These are phyloP conservation scores for Aselliscus stoliczkanus DNA, from an alignment of 2,797 vertebrate genomes.

Conservation along the genomic window DNA sequence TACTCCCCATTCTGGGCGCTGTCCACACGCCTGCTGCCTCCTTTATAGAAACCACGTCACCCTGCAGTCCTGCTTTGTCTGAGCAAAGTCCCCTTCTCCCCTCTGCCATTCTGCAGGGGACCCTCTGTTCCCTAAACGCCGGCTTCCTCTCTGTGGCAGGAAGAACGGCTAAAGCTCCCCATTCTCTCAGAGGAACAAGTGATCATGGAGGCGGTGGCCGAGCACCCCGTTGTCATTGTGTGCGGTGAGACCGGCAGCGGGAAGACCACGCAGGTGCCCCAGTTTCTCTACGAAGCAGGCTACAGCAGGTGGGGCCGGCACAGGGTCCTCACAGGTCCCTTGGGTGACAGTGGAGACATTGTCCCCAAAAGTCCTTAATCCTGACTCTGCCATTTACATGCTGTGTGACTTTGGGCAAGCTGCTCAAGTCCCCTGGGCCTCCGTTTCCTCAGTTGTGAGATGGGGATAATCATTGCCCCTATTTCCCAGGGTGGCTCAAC, in stretches of 20 bases:
- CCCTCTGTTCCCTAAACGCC: fast-evolving
- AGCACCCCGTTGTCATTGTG: slow-evolving; percentile 88
- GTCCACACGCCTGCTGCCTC: fast-evolving
- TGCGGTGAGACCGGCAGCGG: slow-evolving; percentile 98
- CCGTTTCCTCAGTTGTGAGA: background rate
- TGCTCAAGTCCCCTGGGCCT: background rate
- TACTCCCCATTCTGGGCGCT: fast-evolving
- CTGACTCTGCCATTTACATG: fast-evolving
- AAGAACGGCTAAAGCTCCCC: slow-evolving; percentile 91
- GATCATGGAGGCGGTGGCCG: slow-evolving; percentile 94
- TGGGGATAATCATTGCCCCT: background rate
- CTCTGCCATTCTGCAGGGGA: background rate
- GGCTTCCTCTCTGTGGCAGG: slow-evolving; percentile 77
- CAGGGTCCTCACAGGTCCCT: background rate
- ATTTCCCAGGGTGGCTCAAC: fast-evolving
- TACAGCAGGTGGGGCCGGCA: slow-evolving; percentile 87
- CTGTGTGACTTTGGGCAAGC: background rate
- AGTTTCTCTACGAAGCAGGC: slow-evolving; percentile 98
- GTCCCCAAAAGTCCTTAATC: fast-evolving
- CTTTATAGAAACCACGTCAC: fast-evolving
- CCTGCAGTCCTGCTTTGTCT: fast-evolving
- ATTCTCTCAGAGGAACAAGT: slow-evolving; percentile 94
- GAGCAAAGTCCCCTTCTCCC: too few relatives aligned
- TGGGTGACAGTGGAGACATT: fast-evolving
- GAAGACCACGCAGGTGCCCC: slow-evolving; percentile 97